A percentile compares a stretch with the other conserved stretches of the same genome.
Evolutionary conservation across 2,888 invertebrate genomes (phyloP).

Genomic region (Deilephila porcellus): DNA sequence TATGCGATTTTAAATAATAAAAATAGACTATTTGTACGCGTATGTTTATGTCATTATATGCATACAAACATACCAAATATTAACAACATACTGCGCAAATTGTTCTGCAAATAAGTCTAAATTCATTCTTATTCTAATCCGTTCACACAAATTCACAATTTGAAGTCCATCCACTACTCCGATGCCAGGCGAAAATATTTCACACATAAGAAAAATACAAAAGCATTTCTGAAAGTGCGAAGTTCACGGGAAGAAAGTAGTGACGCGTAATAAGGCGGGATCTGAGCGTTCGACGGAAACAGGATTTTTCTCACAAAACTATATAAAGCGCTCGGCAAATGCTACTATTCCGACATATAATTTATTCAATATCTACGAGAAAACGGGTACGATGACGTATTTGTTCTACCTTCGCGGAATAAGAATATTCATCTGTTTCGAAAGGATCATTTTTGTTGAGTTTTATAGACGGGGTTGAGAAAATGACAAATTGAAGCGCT

Average conservation of each 20-base stretch:
- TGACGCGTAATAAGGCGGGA: slow-evolving; percentile 8
- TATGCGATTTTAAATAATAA: too few relatives aligned
- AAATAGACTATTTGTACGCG: too few relatives aligned
- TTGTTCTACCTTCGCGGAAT: background rate
- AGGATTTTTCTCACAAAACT: slow-evolving; percentile 11
- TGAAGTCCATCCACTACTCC: too few relatives aligned
- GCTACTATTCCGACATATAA: slow-evolving; percentile 3
- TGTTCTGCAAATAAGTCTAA: too few relatives aligned
- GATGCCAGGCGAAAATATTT: background rate
- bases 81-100: too few relatives aligned
- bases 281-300: background rate
- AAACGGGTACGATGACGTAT: background rate
- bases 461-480: too few relatives aligned
- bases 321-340: slow-evolving; percentile 1
- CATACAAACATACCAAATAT: too few relatives aligned
- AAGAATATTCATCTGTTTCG: background rate
- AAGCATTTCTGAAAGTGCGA: slow-evolving; percentile 17
- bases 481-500: too few relatives aligned
- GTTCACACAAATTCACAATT: too few relatives aligned
- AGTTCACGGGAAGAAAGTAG: slow-evolving; percentile 10
- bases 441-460: too few relatives aligned
- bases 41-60: too few relatives aligned
- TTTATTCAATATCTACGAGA: slow-evolving; percentile 18
- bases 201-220: background rate
- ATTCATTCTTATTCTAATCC: too few relatives aligned